phyloP scores from a whole-genome alignment of 2,113 vertebrate species.

The Limnothrissa miodon region DNA sequence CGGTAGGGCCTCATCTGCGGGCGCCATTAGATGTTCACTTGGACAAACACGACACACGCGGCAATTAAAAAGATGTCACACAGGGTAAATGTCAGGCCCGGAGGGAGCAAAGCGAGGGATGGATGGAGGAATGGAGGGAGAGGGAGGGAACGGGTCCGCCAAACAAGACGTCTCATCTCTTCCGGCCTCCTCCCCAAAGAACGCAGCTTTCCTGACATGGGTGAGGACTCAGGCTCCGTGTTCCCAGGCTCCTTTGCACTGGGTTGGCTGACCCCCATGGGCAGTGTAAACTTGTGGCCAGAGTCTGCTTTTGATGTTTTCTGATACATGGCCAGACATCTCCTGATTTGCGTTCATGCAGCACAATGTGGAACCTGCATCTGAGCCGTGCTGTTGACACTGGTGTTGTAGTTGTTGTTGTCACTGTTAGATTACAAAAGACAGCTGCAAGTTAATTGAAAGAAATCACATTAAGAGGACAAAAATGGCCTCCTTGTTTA shows the following conservation, averaged over 20 bases:
- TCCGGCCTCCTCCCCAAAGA: not conserved
- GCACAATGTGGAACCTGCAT: not conserved
- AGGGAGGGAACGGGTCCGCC: not conserved
- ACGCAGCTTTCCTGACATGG: not conserved
- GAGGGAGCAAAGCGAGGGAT: not conserved
- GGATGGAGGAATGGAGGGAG: too few relatives aligned
- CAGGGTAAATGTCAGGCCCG: slow-evolving; percentile 9
- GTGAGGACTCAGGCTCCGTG: not conserved
- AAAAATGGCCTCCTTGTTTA: not conserved
- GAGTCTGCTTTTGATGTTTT: not conserved
- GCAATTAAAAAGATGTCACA: slow-evolving; percentile 11
- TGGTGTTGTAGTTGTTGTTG: not conserved
- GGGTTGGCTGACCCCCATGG: not conserved
- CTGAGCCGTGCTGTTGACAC: not conserved
- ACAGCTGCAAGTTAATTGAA: not conserved
- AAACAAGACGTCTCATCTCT: not conserved
- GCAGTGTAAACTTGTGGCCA: not conserved
- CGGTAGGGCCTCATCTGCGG: not conserved
- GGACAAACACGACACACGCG: not conserved
- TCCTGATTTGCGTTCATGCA: not conserved
- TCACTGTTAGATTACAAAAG: not conserved
- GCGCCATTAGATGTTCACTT: not conserved
- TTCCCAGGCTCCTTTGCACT: slow-evolving; percentile 7
- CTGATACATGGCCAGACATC: not conserved
- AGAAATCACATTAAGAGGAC: not conserved